phyloP scores from a whole-genome alignment of 2,888 invertebrate species.

The Rhopalosiphum nymphaeae region DNA sequence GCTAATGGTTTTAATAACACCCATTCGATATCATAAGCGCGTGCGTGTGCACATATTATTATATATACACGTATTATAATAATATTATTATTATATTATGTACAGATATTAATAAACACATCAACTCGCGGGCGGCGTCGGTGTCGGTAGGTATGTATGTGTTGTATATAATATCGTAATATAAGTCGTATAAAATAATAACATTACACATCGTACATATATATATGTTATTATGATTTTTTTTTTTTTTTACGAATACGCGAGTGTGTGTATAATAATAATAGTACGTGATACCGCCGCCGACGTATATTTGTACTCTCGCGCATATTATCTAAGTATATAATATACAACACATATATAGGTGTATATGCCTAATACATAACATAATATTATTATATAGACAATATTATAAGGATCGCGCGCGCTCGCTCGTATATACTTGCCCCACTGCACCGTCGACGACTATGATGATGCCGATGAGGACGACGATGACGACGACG shows the following conservation, averaged over 20 bases:
- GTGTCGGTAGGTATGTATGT: not conserved
- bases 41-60: constrained; percentile 6
- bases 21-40: constrained; percentile 30
- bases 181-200: constrained; percentile 51
- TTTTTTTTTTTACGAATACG: constrained; percentile 6
- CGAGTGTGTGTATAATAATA: constrained; percentile 10
- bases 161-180: not conserved
- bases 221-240: not conserved
- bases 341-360: not conserved
- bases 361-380: not conserved
- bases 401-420: not conserved
- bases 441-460: not conserved
- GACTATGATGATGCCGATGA: not conserved
- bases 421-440: not conserved
- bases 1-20: constrained; percentile 65
- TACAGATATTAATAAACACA: constrained; percentile 54
- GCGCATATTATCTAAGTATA: not conserved
- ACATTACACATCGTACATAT: not conserved
- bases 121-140: constrained; percentile 42
- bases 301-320: not conserved
- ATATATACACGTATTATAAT: constrained; percentile 33
- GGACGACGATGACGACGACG: not conserved
- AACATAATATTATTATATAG: not conserved
- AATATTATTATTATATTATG: constrained; percentile 41
- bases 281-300: not conserved